Evolutionary conservation across 2,888 invertebrate species (phyloP).

Genomic region (Chorisops tibialis): DNA sequence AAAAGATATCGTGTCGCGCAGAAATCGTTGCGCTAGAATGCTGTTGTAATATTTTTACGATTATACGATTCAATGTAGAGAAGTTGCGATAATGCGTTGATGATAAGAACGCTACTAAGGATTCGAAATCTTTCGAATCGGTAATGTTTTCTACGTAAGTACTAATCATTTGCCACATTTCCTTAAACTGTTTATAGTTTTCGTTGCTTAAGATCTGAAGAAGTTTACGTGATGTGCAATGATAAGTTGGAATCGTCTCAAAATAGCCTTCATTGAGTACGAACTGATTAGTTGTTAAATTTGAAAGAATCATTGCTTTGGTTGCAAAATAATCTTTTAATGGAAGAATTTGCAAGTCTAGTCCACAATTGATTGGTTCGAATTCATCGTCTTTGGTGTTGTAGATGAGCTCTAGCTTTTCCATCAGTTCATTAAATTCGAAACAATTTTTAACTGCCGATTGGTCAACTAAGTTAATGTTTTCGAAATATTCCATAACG

Average conservation of each 20-base stretch:
- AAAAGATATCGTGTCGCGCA: slow-evolving; percentile 36
- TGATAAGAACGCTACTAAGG: slow-evolving; percentile 36
- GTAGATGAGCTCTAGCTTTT: not conserved
- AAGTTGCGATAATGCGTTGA: slow-evolving; percentile 41
- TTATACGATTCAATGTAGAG: slow-evolving; percentile 40
- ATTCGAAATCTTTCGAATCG: slow-evolving; percentile 32
- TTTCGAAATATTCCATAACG: not conserved
- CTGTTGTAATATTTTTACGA: slow-evolving; percentile 34
- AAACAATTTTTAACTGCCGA: not conserved
- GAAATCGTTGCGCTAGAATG: slow-evolving; percentile 42
- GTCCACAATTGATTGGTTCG: not conserved
- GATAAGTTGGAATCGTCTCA: not conserved
- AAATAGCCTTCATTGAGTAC: slow-evolving; percentile 5
- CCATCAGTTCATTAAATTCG: not conserved
- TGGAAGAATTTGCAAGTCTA: slow-evolving; percentile 18
- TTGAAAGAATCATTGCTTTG: slow-evolving; percentile 17
- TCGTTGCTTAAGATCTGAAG: not conserved
- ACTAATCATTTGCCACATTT: slow-evolving; percentile 36
- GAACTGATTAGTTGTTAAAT: not conserved
- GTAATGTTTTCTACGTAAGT: slow-evolving; percentile 27
- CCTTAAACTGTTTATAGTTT: slow-evolving; percentile 33
- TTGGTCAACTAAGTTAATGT: not conserved
- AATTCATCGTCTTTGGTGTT: not conserved
- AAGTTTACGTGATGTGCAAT: not conserved
- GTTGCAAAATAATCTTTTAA: slow-evolving; percentile 35